phyloP scores from a whole-genome alignment of 1,140 invertebrate genomes.

The Nylanderia fulva region DNA sequence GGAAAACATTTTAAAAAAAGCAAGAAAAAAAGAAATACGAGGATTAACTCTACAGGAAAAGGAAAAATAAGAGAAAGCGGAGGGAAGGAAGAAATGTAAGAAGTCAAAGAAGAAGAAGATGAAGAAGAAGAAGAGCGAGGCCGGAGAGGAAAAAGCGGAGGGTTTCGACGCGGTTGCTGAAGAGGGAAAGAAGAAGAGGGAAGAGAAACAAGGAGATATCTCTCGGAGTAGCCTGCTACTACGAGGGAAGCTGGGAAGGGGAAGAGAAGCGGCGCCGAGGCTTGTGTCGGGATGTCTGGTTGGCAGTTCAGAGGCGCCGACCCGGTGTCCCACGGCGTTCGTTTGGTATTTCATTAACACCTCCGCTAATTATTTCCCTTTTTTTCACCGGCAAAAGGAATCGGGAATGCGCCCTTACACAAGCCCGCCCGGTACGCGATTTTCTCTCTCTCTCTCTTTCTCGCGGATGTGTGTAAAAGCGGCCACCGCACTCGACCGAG shows the following conservation, averaged over 20 bases:
- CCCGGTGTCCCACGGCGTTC: conserved; percentile 84
- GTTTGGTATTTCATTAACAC: conserved; percentile 86
- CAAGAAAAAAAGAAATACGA: conserved; percentile 1
- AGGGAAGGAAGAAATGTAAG: conserved; percentile 57
- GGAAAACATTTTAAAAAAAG: conserved; percentile 30
- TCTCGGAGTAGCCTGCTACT: conserved; percentile 65
- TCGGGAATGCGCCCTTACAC: conserved; percentile 72
- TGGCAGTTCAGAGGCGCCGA: conserved; percentile 86
- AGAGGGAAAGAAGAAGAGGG: neutral
- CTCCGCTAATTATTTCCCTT: conserved; percentile 86
- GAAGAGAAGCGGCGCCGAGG: conserved; percentile 83
- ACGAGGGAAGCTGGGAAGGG: conserved; percentile 55
- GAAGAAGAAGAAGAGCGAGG: conserved; percentile 45
- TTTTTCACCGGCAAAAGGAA: conserved; percentile 69
- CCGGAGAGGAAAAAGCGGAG: conserved; percentile 44
- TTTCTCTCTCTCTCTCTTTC: neutral
- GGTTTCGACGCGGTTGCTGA: conserved; percentile 1
- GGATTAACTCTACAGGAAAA: conserved; percentile 44
- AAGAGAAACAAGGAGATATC: conserved; percentile 64
- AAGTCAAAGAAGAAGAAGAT: conserved; percentile 64
- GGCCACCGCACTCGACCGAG: neutral
- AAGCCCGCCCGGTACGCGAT: conserved; percentile 58
- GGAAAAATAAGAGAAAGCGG: conserved; percentile 28
- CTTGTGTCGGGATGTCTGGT: conserved; percentile 85
- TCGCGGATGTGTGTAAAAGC: conserved; percentile 15